A percentile compares a stretch with the other conserved stretches of the same genome.
These are phyloP conservation scores for Notodonta dromedarius DNA, from an alignment of 2,888 invertebrate genomes.

Conservation along the genomic window DNA sequence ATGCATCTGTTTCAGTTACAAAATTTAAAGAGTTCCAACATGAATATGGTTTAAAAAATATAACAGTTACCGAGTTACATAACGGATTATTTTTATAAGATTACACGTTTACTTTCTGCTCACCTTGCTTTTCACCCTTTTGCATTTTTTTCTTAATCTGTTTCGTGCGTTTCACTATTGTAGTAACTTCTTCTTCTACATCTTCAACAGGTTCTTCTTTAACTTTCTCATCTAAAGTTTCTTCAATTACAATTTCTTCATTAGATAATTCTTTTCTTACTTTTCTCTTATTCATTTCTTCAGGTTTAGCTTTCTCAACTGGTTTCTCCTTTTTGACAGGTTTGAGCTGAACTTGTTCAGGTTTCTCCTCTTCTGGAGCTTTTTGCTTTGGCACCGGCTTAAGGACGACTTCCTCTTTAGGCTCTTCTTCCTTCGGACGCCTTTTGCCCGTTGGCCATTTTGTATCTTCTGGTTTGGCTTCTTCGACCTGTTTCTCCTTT, in stretches of 20 bases:
- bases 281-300: conserved; percentile 34
- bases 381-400: conserved; percentile 61
- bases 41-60: not conserved
- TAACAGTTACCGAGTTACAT: too few species aligned
- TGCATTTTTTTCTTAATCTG: conserved; percentile 47
- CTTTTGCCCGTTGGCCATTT: conserved; percentile 43
- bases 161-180: conserved; percentile 35
- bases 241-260: conserved; percentile 28
- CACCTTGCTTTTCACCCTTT: conserved; percentile 52
- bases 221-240: conserved; percentile 20
- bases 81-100: not conserved
- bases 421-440: conserved; percentile 36
- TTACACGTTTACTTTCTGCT: conserved; percentile 14
- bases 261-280: conserved; percentile 45
- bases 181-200: conserved; percentile 30
- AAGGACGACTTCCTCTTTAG: conserved; percentile 41
- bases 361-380: conserved; percentile 55
- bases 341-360: conserved; percentile 50
- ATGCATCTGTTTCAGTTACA: conserved; percentile 64
- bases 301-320: conserved; percentile 47
- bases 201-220: conserved; percentile 45
- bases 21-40: conserved; percentile 16
- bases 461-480: conserved; percentile 58
- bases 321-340: conserved; percentile 51
- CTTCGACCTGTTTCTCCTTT: conserved; percentile 27